A percentile compares a stretch with the other conserved stretches of the same genome.
Evolutionary conservation across 2,113 vertebrate genomes (phyloP).

Genomic region (Herpetotheres cachinnans): DNA sequence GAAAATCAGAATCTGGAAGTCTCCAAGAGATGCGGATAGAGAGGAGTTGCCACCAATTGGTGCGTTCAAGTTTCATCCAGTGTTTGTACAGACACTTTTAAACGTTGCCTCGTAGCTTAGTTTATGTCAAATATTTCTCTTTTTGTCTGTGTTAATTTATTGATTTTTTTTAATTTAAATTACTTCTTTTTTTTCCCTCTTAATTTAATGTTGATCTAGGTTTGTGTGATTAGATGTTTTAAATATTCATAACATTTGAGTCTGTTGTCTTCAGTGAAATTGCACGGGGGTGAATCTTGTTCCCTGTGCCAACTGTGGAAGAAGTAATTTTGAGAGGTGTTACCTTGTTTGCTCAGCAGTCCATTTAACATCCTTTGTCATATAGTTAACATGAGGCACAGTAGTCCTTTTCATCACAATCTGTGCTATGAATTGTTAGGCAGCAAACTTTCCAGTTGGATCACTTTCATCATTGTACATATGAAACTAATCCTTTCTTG

Average conservation of each 20-base stretch:
- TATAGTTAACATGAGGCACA: neutral
- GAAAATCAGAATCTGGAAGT: neutral
- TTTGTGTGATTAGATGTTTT: neutral
- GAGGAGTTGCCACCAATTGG: neutral
- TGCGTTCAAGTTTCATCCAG: neutral
- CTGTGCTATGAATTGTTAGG: neutral
- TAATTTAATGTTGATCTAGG: neutral
- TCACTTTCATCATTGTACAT: neutral
- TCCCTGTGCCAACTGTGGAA: neutral
- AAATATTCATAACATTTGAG: neutral
- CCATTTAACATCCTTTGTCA: neutral
- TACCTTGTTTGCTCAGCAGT: conserved; percentile 3
- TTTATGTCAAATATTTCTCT: neutral
- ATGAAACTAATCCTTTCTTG: neutral
- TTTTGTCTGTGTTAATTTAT: conserved; percentile 39
- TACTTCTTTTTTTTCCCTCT: neutral
- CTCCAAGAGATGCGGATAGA: neutral
- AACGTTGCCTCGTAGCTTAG: neutral
- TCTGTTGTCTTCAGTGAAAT: neutral
- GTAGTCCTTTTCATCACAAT: neutral
- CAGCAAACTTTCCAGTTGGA: conserved; percentile 20
- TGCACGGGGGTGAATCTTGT: neutral
- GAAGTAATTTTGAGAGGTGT: neutral
- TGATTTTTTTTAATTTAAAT: neutral
- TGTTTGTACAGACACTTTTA: neutral